A percentile compares a stretch with the other conserved stretches of the same genome.
Conservation (phyloP, 2,797 vertebrate genomes). For the Bufotes viridis region DNA sequence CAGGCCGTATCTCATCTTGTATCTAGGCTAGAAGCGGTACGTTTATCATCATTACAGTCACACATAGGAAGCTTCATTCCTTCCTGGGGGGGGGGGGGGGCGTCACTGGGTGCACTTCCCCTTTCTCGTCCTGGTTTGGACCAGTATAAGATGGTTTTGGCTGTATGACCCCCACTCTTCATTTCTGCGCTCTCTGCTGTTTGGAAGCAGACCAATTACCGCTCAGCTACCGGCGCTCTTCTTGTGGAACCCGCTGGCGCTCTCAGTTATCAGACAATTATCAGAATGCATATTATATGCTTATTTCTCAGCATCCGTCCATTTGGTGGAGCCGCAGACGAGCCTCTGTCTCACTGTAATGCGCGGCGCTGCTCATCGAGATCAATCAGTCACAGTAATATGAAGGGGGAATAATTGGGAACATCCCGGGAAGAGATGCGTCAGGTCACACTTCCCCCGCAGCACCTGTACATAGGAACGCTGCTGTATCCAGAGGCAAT, state of each 20-base stretch:
- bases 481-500: background rate
- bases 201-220: too few species aligned
- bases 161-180: too few species aligned
- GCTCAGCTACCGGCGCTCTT: background rate
- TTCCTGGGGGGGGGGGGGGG: too few species aligned
- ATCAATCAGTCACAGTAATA: slow-evolving; percentile 46
- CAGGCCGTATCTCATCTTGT: too few species aligned
- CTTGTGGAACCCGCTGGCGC: background rate
- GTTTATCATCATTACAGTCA: too few species aligned
- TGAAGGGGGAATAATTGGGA: slow-evolving; percentile 23
- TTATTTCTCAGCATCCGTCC: slow-evolving; percentile 23
- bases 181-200: too few species aligned
- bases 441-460: background rate
- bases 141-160: too few species aligned
- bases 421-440: background rate
- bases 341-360: slow-evolving; percentile 1
- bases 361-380: slow-evolving; percentile 15
- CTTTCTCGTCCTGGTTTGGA: too few species aligned
- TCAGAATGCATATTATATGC: slow-evolving; percentile 34
- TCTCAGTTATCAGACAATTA: slow-evolving; percentile 32
- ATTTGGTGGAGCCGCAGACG: slow-evolving; percentile 22
- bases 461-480: background rate
- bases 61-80: too few species aligned
- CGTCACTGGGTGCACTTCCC: too few species aligned
- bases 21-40: too few species aligned